phyloP scores from a whole-genome alignment of 2,113 vertebrate species.

The Isurus oxyrinchus region DNA sequence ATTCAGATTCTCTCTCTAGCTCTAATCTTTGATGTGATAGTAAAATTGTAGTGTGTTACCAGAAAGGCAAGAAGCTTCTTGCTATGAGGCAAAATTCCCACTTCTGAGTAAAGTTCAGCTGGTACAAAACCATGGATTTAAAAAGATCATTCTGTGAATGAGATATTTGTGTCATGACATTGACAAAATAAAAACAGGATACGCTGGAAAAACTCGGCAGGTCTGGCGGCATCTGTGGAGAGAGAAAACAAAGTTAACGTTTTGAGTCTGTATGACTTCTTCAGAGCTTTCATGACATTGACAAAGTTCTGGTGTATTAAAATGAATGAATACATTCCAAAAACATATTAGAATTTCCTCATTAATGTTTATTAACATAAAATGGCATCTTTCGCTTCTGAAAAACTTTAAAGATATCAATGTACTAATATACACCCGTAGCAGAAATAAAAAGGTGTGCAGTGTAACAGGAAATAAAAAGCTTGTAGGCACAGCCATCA shows the following conservation, averaged over 20 bases:
- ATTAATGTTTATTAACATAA: background rate
- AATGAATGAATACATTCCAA: background rate
- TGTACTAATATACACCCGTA: background rate
- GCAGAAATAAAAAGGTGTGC: background rate
- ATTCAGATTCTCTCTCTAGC: background rate
- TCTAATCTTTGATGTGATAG: background rate
- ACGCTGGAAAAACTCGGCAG: too few species aligned
- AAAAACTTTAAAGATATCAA: background rate
- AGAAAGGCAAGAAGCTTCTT: background rate
- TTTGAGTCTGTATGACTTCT: too few species aligned
- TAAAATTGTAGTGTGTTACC: background rate
- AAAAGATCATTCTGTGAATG: background rate
- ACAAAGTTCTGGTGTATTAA: background rate
- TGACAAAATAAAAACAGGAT: too few species aligned
- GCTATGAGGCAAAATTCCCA: background rate
- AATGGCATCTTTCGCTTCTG: background rate
- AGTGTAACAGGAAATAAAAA: background rate
- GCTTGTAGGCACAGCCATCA: background rate
- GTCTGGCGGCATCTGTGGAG: too few species aligned
- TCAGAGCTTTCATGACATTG: too few species aligned
- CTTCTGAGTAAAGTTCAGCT: background rate
- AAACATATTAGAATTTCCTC: background rate
- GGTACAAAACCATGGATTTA: background rate
- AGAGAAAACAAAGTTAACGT: too few species aligned
- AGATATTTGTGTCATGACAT: background rate